Evolutionary conservation across 2,888 invertebrate genomes (phyloP).

Genomic region (Eurytoma californica): DNA sequence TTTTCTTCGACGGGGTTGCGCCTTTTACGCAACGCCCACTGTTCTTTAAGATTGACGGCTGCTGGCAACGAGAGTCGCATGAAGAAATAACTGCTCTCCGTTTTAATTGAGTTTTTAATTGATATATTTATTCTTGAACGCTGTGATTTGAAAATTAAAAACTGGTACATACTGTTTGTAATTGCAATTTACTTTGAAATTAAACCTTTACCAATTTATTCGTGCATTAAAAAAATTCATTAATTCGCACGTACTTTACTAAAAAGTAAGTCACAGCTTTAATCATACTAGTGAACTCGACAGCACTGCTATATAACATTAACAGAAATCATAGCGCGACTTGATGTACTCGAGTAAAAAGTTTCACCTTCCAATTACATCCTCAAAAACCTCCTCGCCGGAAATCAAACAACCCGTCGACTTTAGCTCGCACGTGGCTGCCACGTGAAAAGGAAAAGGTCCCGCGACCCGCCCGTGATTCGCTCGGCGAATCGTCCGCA

Average conservation of each 20-base stretch:
- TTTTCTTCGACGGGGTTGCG: neutral
- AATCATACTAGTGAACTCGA: too few species aligned
- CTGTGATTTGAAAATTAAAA: neutral
- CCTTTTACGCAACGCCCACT: constrained; percentile 14
- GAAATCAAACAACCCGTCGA: neutral
- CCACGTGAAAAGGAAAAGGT: too few species aligned
- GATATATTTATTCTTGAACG: too few species aligned
- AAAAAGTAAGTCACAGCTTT: too few species aligned
- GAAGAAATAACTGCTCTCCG: neutral
- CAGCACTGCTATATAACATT: too few species aligned
- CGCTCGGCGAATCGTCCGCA: neutral
- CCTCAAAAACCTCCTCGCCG: neutral
- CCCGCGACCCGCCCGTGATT: neutral
- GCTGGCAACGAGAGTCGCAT: too few species aligned
- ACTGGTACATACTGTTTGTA: neutral
- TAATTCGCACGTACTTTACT: too few species aligned
- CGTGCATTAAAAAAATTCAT: too few species aligned
- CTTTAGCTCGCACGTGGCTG: neutral
- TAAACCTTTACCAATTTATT: too few species aligned
- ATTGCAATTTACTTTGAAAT: too few species aligned
- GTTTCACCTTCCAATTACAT: neutral
- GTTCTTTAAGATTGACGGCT: neutral
- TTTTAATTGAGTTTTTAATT: neutral
- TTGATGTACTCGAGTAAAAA: neutral
- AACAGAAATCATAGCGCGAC: too few species aligned